These are phyloP conservation scores for Sacculina carcini DNA, from an alignment of 2,888 invertebrate genomes.

Conservation along the genomic window DNA sequence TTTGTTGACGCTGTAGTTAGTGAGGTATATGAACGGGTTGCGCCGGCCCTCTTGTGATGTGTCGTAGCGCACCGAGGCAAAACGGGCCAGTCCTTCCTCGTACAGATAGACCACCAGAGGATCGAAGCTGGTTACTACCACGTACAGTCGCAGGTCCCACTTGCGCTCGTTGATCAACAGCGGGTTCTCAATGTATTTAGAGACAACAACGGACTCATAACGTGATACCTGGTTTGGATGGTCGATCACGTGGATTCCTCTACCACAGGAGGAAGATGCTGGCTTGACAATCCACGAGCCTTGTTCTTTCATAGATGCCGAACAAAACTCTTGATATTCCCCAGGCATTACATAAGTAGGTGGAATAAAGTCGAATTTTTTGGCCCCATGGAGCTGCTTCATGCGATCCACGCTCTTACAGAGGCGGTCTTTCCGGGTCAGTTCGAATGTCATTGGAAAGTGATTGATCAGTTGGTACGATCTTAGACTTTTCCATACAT, in stretches of 20 bases:
- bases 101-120: conserved; percentile 81
- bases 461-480: conserved; percentile 87
- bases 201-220: conserved; percentile 71
- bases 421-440: conserved; percentile 78
- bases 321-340: conserved; percentile 40
- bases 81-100: conserved; percentile 79
- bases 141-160: conserved; percentile 83
- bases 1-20: conserved; percentile 95
- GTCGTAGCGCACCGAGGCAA: conserved; percentile 86
- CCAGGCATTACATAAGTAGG: conserved; percentile 79
- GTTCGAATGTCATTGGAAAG: conserved; percentile 75
- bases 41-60: conserved; percentile 71
- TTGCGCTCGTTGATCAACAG: conserved; percentile 75
- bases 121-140: conserved; percentile 78
- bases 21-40: conserved; percentile 90
- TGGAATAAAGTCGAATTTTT: conserved; percentile 81
- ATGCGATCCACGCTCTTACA: conserved; percentile 74
- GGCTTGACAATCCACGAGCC: conserved; percentile 94
- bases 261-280: conserved; percentile 68
- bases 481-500: conserved; percentile 46
- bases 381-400: conserved; percentile 56
- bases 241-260: conserved; percentile 67
- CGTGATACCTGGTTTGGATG: conserved; percentile 69
- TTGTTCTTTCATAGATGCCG: conserved; percentile 45
- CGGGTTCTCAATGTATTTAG: conserved; percentile 64